Base-by-base conservation (phyloP, 2,797 vertebrate species). In the Lindbergichthys nudifrons region DNA sequence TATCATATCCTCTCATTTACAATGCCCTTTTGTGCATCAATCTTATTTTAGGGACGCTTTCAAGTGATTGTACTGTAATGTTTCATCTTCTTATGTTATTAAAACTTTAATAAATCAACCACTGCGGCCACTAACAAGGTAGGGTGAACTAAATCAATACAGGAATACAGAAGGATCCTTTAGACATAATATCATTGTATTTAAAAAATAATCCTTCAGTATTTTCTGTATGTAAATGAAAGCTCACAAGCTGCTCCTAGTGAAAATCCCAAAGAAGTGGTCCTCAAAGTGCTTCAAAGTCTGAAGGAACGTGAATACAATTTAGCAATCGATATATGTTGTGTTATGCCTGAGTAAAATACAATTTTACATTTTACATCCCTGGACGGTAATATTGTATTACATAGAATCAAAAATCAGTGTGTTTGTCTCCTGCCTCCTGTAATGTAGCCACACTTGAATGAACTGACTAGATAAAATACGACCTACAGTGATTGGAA, bases 81-180 rank as follows among this genome's bases (percentile, higher is more conserved):
- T 79, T 82, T 77, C 71, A 73, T 62, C 51, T 78, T 60, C 23
- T 79, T 80, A 81, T 85, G 67, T 76, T 66, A 79, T 84, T 86
- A 75, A 36, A 75, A 79, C 65, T 84, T 75, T 65, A 81, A 80
- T 53, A 84, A 86, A 81, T 87, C 2, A 57, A 77, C 75, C 57
- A 21, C 46, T 51, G 36, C 50, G 59, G 45, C 61, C 73, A 57
- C 75, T 85, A 87, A 84, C 74, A 59, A 82, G 75, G 59, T 32
- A 52, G 57, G 8, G 39, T 1, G 7, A 51, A 62, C n/a, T 14
- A 19, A 86, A 87, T 89, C 84, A 90, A 84, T 88, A 84, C 15
- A 71, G 73, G 66, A 77, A 72, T 81, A 43, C 39, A 65, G 43
- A 26, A 16, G 65, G 70, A 53, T 79, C 57, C 50, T 77, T 45